phyloP scores from a whole-genome alignment of 2,888 invertebrate species.

The Elysia crispata region DNA sequence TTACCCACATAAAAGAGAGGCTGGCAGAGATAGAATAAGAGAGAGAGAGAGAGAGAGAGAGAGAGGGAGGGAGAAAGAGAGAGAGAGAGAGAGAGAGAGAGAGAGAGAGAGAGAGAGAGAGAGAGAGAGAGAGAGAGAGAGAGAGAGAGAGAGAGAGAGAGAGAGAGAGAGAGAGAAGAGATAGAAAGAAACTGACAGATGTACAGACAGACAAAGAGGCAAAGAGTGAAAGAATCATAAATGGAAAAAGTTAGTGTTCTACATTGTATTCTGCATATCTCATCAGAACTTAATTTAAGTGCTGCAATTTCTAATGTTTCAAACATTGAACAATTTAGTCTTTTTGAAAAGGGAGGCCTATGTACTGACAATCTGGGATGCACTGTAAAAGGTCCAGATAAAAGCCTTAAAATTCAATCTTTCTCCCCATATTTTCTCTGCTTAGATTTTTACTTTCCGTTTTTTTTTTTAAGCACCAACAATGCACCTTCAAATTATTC shows the following conservation, averaged over 20 bases:
- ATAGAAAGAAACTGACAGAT: background rate
- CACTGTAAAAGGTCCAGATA: too few species aligned
- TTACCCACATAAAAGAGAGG: background rate
- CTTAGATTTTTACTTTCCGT: too few species aligned
- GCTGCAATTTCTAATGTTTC: too few species aligned
- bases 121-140: conserved; percentile 1
- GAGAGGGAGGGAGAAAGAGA: background rate
- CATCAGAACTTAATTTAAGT: too few species aligned
- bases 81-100: conserved; percentile 10
- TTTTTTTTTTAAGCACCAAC: too few species aligned
- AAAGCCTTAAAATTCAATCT: too few species aligned
- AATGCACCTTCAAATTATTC: too few species aligned
- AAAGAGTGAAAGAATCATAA: background rate
- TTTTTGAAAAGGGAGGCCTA: too few species aligned
- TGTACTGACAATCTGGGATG: too few species aligned
- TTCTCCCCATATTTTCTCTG: too few species aligned
- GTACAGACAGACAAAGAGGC: background rate
- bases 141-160: background rate
- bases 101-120: background rate
- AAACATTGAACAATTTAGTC: too few species aligned
- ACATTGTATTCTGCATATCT: too few species aligned
- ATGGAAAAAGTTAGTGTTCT: background rate
- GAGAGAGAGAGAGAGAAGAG: background rate
- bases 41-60: conserved; percentile 6
- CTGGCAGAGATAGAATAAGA: conserved; percentile 6